These are phyloP conservation scores for Kryptopterus vitreolus DNA, from an alignment of 2,797 vertebrate species.

Conservation along the genomic window DNA sequence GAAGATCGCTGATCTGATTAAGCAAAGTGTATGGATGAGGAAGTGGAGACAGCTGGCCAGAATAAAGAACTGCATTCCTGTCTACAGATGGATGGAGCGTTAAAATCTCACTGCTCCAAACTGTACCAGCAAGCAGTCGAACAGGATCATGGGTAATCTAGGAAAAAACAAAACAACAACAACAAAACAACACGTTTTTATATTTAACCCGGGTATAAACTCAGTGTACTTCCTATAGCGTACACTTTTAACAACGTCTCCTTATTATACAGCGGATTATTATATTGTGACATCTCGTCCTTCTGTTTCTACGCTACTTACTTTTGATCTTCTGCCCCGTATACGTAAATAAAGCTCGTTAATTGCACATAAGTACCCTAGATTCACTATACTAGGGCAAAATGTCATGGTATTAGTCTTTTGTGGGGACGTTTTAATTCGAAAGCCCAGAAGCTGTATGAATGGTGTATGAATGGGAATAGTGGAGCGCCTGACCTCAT, in stretches of 20 bases:
- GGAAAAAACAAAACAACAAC: not conserved
- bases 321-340: constrained; percentile 11
- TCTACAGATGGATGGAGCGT: not conserved
- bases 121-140: not conserved
- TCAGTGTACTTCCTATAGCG: not conserved
- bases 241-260: not conserved
- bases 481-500: constrained; percentile 8
- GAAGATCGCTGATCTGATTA: constrained; percentile 7
- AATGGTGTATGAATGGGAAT: constrained; percentile 16
- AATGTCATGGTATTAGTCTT: constrained; percentile 39
- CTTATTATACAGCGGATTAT: not conserved
- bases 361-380: constrained; percentile 1
- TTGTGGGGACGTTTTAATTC: constrained; percentile 12
- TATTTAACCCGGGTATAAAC: not conserved
- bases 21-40: not conserved
- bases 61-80: not conserved
- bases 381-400: constrained; percentile 28
- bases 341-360: not conserved
- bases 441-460: not conserved
- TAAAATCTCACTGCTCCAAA: not conserved
- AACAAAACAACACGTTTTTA: not conserved
- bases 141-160: not conserved
- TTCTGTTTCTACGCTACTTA: not conserved
- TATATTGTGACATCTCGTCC: not conserved
- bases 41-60: not conserved